Evolutionary conservation across 2,797 vertebrate genomes (phyloP).

Genomic region (Melopsittacus undulatus): DNA sequence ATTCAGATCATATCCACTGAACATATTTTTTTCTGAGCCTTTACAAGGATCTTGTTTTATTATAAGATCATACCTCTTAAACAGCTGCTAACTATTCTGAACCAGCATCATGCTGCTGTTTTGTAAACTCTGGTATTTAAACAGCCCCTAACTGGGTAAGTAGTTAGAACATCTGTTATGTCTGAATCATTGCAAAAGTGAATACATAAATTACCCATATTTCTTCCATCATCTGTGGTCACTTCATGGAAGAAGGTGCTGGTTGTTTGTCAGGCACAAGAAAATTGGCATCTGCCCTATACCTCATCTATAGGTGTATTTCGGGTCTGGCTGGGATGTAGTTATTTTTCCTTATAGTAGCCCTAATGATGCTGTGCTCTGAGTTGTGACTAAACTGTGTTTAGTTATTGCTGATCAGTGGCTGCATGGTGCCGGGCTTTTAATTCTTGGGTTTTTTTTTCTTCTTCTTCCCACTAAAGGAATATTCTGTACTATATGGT

Average conservation of each 20-base stretch:
- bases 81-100: background rate
- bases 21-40: background rate
- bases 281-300: background rate
- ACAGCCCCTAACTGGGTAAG: background rate
- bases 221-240: background rate
- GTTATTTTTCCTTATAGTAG: background rate
- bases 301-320: background rate
- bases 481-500: fast-evolving
- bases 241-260: background rate
- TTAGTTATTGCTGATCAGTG: background rate
- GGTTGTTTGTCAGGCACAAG: background rate
- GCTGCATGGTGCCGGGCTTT: fast-evolving
- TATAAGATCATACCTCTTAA: background rate
- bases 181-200: background rate
- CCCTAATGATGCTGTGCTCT: background rate
- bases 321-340: background rate
- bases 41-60: background rate
- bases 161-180: background rate
- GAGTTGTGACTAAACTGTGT: background rate
- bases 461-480: background rate
- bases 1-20: background rate
- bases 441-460: background rate
- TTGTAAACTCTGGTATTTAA: background rate
- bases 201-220: background rate
- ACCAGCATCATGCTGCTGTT: background rate